Evolutionary conservation across 2,888 invertebrate species (phyloP).

Genomic region (Digitonthophagus gazella): DNA sequence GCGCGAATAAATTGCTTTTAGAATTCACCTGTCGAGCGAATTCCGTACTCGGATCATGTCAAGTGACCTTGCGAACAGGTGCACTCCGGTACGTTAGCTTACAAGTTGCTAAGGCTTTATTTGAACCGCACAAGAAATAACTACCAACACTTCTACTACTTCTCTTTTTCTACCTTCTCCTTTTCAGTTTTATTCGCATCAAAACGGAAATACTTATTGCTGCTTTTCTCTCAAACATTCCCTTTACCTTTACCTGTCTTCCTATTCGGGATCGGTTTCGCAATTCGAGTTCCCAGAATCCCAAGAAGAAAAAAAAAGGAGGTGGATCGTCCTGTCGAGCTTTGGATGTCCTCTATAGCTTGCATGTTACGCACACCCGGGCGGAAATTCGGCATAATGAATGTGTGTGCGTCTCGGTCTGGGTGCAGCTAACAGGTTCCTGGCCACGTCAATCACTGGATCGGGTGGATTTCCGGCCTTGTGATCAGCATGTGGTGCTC

Average conservation of each 20-base stretch:
- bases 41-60: not conserved
- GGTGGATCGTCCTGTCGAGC: not conserved
- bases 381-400: not conserved
- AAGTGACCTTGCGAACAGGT: not conserved
- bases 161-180: no score
- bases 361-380: not conserved
- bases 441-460: not conserved
- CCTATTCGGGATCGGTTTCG: not conserved
- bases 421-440: not conserved
- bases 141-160: no score
- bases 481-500: not conserved
- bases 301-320: not conserved
- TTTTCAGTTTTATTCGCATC: no score
- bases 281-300: not conserved
- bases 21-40: not conserved
- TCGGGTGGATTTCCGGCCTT: not conserved
- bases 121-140: no score
- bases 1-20: not conserved
- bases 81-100: not conserved
- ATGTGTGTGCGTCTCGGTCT: not conserved
- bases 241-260: no score
- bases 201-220: no score
- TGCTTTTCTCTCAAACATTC: no score
- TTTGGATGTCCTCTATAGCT: not conserved
- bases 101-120: not conserved